A percentile compares a stretch with the other conserved stretches of the same genome.
Conservation (phyloP, 2,797 vertebrate genomes). For the Rhyacichthys aspro region DNA sequence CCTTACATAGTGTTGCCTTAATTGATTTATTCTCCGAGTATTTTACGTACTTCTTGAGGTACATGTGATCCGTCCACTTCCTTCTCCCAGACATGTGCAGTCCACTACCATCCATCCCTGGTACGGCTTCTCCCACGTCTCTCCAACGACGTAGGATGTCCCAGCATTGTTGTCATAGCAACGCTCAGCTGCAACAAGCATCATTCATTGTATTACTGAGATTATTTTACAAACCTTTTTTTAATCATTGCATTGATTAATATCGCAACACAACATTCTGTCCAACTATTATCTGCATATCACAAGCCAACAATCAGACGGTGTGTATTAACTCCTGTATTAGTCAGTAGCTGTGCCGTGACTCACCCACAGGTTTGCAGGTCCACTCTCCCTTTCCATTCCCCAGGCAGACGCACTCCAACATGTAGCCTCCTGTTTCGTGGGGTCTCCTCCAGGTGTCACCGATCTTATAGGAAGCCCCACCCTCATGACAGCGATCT, state of each 20-base stretch:
- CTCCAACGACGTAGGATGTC: constrained; percentile 90
- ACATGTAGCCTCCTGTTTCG: constrained; percentile 92
- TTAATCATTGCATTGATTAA: no score
- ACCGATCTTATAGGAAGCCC: constrained; percentile 94
- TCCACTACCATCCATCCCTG: constrained; percentile 99
- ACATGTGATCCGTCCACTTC: constrained; percentile 94
- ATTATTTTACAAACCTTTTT: no score
- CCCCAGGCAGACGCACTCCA: constrained; percentile 96
- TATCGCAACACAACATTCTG: not conserved
- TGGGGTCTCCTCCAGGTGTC: constrained; percentile 96
- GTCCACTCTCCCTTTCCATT: constrained; percentile 98
- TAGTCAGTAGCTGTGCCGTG: constrained; percentile 23
- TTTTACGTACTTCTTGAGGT: constrained; percentile 90
- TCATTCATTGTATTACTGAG: not conserved
- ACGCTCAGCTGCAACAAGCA: constrained; percentile 84
- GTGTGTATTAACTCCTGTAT: not conserved
- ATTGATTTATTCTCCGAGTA: no score
- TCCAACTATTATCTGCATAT: not conserved
- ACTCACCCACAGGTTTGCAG: constrained; percentile 94
- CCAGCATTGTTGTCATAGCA: constrained; percentile 90
- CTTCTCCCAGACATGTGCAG: constrained; percentile 96
- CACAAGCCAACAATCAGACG: no score
- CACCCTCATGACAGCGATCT: constrained; percentile 97
- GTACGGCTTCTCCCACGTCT: constrained; percentile 96
- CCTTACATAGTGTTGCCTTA: no score